These are phyloP conservation scores for Holcopasites calliopsidis DNA, from an alignment of 1,140 invertebrate genomes.

Conservation along the genomic window DNA sequence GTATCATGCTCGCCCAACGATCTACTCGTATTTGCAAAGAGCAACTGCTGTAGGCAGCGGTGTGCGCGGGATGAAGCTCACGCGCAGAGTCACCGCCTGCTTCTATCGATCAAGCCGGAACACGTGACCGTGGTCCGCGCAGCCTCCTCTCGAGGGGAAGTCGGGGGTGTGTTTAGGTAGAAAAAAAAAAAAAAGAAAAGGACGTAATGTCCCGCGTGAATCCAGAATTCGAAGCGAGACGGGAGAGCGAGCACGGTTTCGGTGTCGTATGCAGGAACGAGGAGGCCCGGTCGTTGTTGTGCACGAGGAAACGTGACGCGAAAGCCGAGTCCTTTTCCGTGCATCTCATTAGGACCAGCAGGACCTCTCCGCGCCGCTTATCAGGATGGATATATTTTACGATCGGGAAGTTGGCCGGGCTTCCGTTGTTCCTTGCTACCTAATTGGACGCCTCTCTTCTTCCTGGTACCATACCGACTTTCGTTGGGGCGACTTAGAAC, in stretches of 20 bases:
- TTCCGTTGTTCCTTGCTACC: conserved; percentile 56
- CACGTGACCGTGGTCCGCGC: neutral
- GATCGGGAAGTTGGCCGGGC: conserved; percentile 58
- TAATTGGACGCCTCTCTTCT: conserved; percentile 61
- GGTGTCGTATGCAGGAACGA: conserved; percentile 27
- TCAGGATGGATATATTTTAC: conserved; percentile 63
- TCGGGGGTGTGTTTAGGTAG: neutral
- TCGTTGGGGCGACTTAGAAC: neutral
- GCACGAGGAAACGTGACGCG: conserved; percentile 64
- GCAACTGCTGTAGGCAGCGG: neutral
- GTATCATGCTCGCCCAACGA: no score
- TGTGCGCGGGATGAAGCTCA: conserved; percentile 11
- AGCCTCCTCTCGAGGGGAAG: neutral
- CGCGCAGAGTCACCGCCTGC: conserved; percentile 27
- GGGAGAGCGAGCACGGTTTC: conserved; percentile 10
- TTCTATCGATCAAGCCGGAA: conserved; percentile 29
- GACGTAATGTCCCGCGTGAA: conserved; percentile 26
- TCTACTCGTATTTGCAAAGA: conserved; percentile 9
- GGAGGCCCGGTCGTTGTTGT: conserved; percentile 27
- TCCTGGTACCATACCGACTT: conserved; percentile 54
- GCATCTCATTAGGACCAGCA: conserved; percentile 61
- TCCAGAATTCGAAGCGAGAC: conserved; percentile 44
- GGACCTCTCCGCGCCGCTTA: conserved; percentile 56
- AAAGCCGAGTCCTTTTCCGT: conserved; percentile 62
- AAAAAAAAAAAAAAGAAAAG: neutral